Evolutionary conservation across 2,888 invertebrate genomes (phyloP), one percentile per base, ranked within the genome.

Genomic region (Chirona hameri): DNA sequence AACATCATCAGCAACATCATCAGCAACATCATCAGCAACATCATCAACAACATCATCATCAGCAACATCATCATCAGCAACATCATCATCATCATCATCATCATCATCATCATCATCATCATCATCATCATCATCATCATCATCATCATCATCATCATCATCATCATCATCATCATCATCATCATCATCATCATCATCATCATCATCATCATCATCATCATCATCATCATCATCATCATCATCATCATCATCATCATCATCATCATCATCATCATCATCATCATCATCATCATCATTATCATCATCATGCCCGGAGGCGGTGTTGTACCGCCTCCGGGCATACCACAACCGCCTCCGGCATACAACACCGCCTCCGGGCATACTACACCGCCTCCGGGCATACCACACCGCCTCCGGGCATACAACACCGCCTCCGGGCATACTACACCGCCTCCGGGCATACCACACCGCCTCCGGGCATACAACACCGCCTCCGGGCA

Each of bases 61-160:
- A n/a, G n/a, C n/a, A n/a, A n/a, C n/a, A n/a, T n/a, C n/a, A n/a
- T n/a, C n/a, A n/a, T n/a, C n/a, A n/a, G n/a, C n/a, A n/a, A 21
- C 65, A 65, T 65, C 65, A 65, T 65, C 65, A 65, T 65, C 65
- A 65, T 65, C 65, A 65, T 65, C 65, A 65, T 65, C 65, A 65
- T 65, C 65, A 65, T 65, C 65, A 65, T 65, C 65, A 65, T 65
- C 65, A 65, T 65, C 65, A 65, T 65, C 65, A 65, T 65, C 65
- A 65, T 65, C 65, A 65, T 65, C 65, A 65, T 65, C 65, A 65
- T 65, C 65, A 65, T 65, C 65, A 65, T 65, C 65, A 65, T 65
- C 65, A 65, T 65, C 65, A 65, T 65, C 65, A 65, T 65, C 65
- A 21, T 65, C 65, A 65, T 65, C 65, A 65, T 65, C 65, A 65